phyloP scores from a whole-genome alignment of 2,113 vertebrate species.

The Piaya cayana region DNA sequence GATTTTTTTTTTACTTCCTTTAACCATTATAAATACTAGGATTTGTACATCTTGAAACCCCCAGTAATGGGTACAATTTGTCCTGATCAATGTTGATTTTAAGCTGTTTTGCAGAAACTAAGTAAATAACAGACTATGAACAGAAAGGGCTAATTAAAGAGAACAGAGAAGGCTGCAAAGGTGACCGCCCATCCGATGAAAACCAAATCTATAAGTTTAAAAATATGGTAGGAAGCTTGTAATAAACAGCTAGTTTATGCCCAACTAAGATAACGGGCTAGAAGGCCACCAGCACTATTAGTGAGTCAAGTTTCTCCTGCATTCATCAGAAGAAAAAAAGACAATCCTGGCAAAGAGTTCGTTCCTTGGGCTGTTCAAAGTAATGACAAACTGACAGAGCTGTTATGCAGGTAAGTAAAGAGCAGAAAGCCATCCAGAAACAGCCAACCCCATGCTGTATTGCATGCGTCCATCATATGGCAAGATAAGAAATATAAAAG shows the following conservation, averaged over 20 bases:
- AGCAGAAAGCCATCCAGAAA: background rate
- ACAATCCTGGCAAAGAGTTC: background rate
- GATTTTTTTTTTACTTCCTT: background rate
- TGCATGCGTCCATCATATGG: background rate
- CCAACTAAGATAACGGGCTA: background rate
- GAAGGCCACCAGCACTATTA: conserved; percentile 1
- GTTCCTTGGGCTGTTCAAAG: background rate
- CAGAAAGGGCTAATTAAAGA: conserved; percentile 56
- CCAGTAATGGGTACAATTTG: background rate
- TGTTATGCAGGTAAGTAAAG: background rate
- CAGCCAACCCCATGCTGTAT: background rate
- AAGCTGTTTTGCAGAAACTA: conserved; percentile 7
- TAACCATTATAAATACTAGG: background rate
- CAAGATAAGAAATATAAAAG: conserved; percentile 3
- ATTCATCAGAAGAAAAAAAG: background rate
- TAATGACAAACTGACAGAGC: background rate
- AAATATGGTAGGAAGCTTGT: background rate
- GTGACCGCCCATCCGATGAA: background rate
- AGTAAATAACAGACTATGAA: conserved; percentile 40
- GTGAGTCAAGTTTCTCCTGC: background rate
- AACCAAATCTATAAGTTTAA: background rate
- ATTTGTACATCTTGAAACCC: conserved; percentile 10
- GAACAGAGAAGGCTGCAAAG: conserved; percentile 14
- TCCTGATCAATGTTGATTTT: background rate
- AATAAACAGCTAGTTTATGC: conserved; percentile 37